Conservation (phyloP, 2,888 invertebrate species). For the Ommatoiulus sabulosus region DNA sequence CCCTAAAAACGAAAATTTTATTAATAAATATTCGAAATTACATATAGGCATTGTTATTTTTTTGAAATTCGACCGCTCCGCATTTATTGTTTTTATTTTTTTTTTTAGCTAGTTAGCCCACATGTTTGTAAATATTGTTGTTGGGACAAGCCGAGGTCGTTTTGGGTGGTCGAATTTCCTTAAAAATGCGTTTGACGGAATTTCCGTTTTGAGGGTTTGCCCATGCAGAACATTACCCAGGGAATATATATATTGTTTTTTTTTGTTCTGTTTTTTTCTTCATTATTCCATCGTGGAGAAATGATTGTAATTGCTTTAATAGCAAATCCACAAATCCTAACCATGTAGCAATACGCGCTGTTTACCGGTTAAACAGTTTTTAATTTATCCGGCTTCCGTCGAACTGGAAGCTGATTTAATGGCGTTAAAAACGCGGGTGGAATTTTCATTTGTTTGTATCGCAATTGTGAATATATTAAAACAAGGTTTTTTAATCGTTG, state of each 20-base stretch:
- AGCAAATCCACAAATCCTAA: conserved; percentile 8
- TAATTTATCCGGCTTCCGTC: not conserved
- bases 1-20: not conserved
- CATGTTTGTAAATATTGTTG: not conserved
- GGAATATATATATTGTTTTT: not conserved
- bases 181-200: not conserved
- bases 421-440: not conserved
- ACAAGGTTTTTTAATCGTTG: not conserved
- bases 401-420: not conserved
- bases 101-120: not conserved
- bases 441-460: not conserved
- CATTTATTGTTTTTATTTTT: not conserved
- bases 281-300: not conserved
- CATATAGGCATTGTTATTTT: not conserved
- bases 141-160: not conserved
- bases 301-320: not conserved
- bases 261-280: not conserved
- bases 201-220: not conserved
- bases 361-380: conserved; percentile 15
- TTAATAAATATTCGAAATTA: not conserved
- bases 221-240: not conserved
- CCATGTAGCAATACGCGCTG: not conserved
- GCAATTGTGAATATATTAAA: conserved; percentile 21
- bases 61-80: not conserved
- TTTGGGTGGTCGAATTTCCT: not conserved